Percentiles rank a stretch among this genome's conserved stretches.
Conservation (phyloP, 2,888 invertebrate genomes). For the Neria commutata region DNA sequence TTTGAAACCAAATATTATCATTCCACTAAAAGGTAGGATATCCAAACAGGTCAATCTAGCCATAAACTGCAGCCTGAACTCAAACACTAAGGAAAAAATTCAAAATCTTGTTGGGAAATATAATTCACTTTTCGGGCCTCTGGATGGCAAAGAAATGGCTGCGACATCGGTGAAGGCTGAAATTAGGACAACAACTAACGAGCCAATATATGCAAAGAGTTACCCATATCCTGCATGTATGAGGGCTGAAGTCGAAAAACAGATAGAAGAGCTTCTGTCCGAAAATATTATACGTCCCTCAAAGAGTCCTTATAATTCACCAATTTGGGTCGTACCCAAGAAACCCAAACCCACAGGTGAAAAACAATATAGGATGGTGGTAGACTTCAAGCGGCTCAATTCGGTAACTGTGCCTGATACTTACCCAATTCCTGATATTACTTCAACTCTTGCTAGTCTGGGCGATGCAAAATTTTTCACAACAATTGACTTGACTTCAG, state of each 20-base stretch:
- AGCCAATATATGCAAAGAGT: constrained; percentile 46
- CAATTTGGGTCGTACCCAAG: constrained; percentile 37
- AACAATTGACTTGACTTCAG: constrained; percentile 3
- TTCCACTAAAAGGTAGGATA: too few species aligned
- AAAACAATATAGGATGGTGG: constrained; percentile 32
- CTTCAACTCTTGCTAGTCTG: constrained; percentile 29
- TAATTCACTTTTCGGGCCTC: too few species aligned
- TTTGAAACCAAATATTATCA: too few species aligned
- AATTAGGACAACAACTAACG: constrained; percentile 34
- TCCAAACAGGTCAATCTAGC: too few species aligned
- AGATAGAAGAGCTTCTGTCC: constrained; percentile 45
- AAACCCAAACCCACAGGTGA: constrained; percentile 32
- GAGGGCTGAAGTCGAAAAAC: constrained; percentile 46
- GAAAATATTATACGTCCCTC: constrained; percentile 45
- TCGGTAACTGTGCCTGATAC: constrained; percentile 31
- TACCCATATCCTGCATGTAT: constrained; percentile 53
- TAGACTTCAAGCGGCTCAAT: constrained; percentile 34
- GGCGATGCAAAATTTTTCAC: constrained; percentile 30
- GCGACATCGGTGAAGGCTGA: too few species aligned
- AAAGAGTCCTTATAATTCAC: constrained; percentile 40
- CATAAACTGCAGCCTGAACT: too few species aligned
- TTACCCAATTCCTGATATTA: constrained; percentile 33
- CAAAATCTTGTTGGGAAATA: too few species aligned
- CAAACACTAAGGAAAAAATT: too few species aligned
- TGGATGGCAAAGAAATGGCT: too few species aligned